Conservation (phyloP, 2,888 invertebrate genomes). For the Metellina segmentata region DNA sequence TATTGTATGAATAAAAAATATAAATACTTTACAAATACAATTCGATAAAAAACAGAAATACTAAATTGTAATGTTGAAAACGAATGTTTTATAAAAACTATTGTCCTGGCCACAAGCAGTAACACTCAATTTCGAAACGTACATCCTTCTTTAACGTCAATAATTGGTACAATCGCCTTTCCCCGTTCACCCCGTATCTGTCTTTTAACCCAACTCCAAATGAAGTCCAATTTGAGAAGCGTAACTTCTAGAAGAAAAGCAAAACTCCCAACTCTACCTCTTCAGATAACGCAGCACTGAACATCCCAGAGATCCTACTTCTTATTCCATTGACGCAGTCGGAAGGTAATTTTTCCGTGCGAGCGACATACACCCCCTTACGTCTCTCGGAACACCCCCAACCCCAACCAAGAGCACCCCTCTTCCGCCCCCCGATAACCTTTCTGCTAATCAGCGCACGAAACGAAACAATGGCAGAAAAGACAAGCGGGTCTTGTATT, state of each 20-base stretch:
- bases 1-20: too few species aligned
- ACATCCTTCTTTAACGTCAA: not conserved
- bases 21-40: too few species aligned
- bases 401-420: not conserved
- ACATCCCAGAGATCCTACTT: slow-evolving; percentile 11
- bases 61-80: too few species aligned
- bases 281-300: not conserved
- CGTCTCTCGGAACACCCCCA: not conserved
- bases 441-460: slow-evolving; percentile 63
- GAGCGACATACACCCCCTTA: slow-evolving; percentile 3
- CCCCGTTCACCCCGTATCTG: not conserved
- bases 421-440: slow-evolving; percentile 36
- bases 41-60: too few species aligned
- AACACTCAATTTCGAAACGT: too few species aligned
- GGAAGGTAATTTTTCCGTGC: slow-evolving; percentile 41
- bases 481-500: slow-evolving; percentile 38
- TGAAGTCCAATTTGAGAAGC: not conserved
- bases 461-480: slow-evolving; percentile 61
- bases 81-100: too few species aligned
- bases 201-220: not conserved
- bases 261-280: not conserved
- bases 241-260: not conserved
- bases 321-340: slow-evolving; percentile 50
- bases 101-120: too few species aligned
- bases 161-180: not conserved